Conservation (phyloP, 2,113 vertebrate genomes). For the Macaca fascicularis region DNA sequence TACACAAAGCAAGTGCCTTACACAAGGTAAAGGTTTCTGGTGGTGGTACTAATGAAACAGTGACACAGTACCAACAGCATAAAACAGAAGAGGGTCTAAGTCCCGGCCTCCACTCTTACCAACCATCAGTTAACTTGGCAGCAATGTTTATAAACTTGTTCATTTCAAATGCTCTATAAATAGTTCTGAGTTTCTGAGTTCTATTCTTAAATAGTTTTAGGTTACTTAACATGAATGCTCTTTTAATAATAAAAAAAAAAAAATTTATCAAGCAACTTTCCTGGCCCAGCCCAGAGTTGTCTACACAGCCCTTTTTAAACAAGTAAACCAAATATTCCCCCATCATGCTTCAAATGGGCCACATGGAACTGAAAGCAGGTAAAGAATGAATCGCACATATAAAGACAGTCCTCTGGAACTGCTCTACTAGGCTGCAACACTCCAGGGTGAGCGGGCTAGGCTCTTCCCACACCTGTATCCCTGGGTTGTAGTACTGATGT, state of each 20-base stretch:
- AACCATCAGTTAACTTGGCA: background rate
- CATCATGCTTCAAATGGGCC: background rate
- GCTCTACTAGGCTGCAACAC: rapidly evolving
- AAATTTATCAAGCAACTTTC: background rate
- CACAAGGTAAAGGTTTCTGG: background rate
- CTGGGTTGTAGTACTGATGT: rapidly evolving
- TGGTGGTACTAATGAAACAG: background rate
- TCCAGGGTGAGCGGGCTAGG: background rate
- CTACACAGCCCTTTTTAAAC: background rate
- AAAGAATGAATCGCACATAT: background rate
- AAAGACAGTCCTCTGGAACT: too few relatives aligned
- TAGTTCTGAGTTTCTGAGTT: background rate
- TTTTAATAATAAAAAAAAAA: background rate
- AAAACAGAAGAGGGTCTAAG: background rate
- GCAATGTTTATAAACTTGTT: background rate
- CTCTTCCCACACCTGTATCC: background rate
- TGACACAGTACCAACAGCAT: rapidly evolving
- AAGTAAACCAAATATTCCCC: background rate
- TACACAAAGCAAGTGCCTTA: background rate
- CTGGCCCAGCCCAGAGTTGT: background rate
- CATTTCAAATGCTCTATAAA: background rate
- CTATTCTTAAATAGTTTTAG: background rate
- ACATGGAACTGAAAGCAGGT: background rate
- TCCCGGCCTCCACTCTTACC: background rate
- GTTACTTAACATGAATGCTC: background rate